Conservation (phyloP, 2,888 invertebrate species). For the Apoderus coryli region DNA sequence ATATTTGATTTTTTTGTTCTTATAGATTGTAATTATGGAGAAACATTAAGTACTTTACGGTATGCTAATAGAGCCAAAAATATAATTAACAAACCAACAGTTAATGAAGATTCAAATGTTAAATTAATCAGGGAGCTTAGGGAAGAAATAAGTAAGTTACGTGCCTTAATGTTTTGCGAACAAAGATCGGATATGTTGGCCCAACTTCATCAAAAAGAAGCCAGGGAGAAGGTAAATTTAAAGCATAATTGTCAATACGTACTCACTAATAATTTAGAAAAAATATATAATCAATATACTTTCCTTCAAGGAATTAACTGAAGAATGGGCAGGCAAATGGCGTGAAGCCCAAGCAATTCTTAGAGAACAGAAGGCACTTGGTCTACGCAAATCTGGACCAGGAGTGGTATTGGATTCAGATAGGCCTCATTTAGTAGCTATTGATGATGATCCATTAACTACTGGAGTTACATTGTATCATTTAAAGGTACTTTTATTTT, state of each 20-base stretch:
- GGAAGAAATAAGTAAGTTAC: constrained; percentile 71
- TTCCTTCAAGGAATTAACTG: constrained; percentile 57
- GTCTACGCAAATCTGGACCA: constrained; percentile 71
- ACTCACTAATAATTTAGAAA: too few relatives aligned
- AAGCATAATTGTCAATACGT: too few relatives aligned
- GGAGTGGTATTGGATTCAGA: constrained; percentile 84
- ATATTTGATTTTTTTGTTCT: too few relatives aligned
- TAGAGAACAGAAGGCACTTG: constrained; percentile 76
- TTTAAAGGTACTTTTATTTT: constrained; percentile 45
- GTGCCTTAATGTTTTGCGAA: constrained; percentile 56
- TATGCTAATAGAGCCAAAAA: constrained; percentile 85
- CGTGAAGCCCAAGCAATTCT: constrained; percentile 76
- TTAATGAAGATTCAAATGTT: constrained; percentile 82
- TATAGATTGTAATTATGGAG: constrained; percentile 69
- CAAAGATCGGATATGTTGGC: constrained; percentile 50
- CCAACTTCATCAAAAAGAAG: constrained; percentile 78
- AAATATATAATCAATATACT: too few relatives aligned
- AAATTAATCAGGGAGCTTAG: constrained; percentile 72
- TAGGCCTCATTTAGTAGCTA: constrained; percentile 82
- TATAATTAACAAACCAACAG: constrained; percentile 80
- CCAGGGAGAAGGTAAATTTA: constrained; percentile 60
- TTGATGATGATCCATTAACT: constrained; percentile 78
- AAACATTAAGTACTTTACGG: constrained; percentile 70
- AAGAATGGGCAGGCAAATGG: constrained; percentile 92
- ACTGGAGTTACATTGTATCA: constrained; percentile 87